Percentiles rank a stretch among this genome's conserved stretches.
These are phyloP conservation scores for Apeira syringaria DNA, from an alignment of 2,888 invertebrate species.

Conservation along the genomic window DNA sequence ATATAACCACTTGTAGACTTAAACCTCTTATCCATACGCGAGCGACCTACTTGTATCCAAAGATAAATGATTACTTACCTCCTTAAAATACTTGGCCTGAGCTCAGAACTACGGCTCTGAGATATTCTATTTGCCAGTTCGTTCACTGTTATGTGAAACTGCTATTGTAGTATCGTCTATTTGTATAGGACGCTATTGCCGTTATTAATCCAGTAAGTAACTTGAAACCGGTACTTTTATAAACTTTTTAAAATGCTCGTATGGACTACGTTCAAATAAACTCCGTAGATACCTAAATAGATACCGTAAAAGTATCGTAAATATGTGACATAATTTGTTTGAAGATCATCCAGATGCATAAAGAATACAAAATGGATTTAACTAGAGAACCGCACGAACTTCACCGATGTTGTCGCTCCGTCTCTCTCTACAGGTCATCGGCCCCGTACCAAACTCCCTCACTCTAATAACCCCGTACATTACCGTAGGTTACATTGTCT, in stretches of 20 bases:
- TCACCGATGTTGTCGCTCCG: slow-evolving; percentile 79
- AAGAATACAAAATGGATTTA: slow-evolving; percentile 32
- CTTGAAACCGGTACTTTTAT: slow-evolving; percentile 19
- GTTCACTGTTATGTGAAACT: background rate
- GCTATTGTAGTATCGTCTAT: slow-evolving; percentile 13
- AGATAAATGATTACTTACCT: slow-evolving; percentile 27
- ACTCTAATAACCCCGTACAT: slow-evolving; percentile 74
- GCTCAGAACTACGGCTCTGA: too few species aligned
- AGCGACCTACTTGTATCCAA: slow-evolving; percentile 51
- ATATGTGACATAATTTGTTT: slow-evolving; percentile 2
- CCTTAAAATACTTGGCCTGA: too few species aligned
- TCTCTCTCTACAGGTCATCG: slow-evolving; percentile 80
- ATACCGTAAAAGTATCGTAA: slow-evolving; percentile 1
- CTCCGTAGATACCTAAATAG: too few species aligned
- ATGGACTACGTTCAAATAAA: too few species aligned
- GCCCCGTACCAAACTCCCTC: slow-evolving; percentile 68
- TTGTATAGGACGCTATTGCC: slow-evolving; percentile 14
- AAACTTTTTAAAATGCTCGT: slow-evolving; percentile 1
- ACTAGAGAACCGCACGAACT: slow-evolving; percentile 63
- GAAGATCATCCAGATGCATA: slow-evolving; percentile 12
- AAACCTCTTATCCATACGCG: slow-evolving; percentile 29
- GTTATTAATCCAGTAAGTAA: slow-evolving; percentile 14
- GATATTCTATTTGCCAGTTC: too few species aligned
- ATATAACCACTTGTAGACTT: slow-evolving; percentile 25
- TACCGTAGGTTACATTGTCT: slow-evolving; percentile 44